Conservation (phyloP, 2,113 vertebrate species). For the Pycnonotus jocosus region DNA sequence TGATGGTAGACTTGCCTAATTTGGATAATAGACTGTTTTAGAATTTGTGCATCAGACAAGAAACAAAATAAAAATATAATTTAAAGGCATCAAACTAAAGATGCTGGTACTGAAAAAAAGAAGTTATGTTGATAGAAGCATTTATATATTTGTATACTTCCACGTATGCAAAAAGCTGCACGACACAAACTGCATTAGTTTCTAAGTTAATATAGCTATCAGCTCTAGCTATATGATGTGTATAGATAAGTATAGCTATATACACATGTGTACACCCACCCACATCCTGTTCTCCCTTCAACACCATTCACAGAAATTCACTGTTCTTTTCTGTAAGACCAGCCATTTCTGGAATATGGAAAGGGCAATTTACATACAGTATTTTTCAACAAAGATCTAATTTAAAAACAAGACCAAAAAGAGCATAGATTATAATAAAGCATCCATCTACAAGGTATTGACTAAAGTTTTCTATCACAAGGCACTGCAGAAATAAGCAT, state of each 20-base stretch:
- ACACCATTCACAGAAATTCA: neutral
- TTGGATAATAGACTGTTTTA: neutral
- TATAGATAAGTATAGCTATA: neutral
- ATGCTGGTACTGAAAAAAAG: neutral
- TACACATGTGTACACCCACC: neutral
- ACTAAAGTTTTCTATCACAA: constrained; percentile 17
- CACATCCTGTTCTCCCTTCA: constrained; percentile 21
- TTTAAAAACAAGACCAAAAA: constrained; percentile 3
- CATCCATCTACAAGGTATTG: neutral
- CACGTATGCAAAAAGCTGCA: neutral
- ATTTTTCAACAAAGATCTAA: constrained; percentile 4
- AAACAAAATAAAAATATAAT: neutral
- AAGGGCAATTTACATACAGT: neutral
- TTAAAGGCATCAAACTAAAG: neutral
- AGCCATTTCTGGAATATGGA: neutral
- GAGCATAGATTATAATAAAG: neutral
- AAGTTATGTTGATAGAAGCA: neutral
- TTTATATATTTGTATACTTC: neutral
- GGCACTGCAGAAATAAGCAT: constrained; percentile 9
- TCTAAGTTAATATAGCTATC: neutral
- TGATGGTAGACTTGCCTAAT: neutral
- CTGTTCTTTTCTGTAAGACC: constrained; percentile 14
- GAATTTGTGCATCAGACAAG: neutral
- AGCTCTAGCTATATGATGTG: neutral
- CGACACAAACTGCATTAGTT: neutral